These are phyloP conservation scores for Catharus ustulatus DNA, from an alignment of 2,797 vertebrate genomes.

Conservation along the genomic window DNA sequence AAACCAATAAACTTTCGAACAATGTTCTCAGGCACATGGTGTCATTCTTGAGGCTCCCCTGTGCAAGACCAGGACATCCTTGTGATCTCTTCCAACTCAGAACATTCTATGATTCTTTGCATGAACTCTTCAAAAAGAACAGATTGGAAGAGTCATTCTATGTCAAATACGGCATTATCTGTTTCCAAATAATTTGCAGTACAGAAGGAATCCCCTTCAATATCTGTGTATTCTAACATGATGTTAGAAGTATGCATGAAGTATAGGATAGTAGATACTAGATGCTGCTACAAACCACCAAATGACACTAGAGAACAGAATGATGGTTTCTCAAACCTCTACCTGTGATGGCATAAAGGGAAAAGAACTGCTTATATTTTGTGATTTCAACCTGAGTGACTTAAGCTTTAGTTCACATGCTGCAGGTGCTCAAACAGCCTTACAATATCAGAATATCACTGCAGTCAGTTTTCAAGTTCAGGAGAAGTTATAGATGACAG, in stretches of 20 bases:
- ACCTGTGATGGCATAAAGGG: fast-evolving
- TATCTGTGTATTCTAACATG: not conserved
- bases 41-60: not conserved
- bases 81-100: not conserved
- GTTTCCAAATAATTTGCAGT: not conserved
- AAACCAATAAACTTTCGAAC: not conserved
- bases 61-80: not conserved
- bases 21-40: not conserved
- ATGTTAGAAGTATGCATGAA: not conserved
- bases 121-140: not conserved
- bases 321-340: not conserved
- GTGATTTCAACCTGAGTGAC: not conserved
- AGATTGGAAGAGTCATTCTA: not conserved
- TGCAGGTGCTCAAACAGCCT: not conserved
- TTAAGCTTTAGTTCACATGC: not conserved
- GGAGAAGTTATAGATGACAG: not conserved
- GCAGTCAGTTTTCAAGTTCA: not conserved
- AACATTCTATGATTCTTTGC: not conserved
- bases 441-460: not conserved
- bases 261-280: not conserved
- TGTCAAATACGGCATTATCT: not conserved
- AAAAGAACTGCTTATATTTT: not conserved
- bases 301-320: not conserved
- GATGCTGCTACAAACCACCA: not conserved
- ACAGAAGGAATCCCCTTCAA: not conserved